A percentile compares a stretch with the other conserved stretches of the same genome.
These are phyloP conservation scores for Silurus lanzhouensis DNA, from an alignment of 2,797 vertebrate genomes.

Conservation along the genomic window DNA sequence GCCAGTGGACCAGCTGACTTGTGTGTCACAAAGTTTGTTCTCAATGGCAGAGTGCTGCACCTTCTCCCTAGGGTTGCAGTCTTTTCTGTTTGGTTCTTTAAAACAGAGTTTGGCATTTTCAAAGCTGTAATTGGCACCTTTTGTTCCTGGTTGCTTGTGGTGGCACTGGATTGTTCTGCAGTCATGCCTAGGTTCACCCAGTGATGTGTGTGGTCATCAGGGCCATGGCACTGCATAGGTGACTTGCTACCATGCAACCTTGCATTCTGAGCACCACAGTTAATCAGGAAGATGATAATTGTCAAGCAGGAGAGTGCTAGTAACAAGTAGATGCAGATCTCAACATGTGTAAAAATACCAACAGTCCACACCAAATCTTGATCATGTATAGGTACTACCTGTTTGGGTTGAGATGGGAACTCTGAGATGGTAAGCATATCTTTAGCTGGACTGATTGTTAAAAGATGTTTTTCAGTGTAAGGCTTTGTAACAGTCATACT, in stretches of 20 bases:
- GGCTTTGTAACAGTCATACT: constrained; percentile 43
- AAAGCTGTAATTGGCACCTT: constrained; percentile 17
- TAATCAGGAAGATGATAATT: constrained; percentile 89
- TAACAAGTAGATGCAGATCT: constrained; percentile 89
- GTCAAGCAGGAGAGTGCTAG: constrained; percentile 86
- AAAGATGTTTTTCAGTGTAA: constrained; percentile 49
- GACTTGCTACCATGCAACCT: constrained; percentile 81
- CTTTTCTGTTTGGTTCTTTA: constrained; percentile 68
- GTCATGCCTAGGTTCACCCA: constrained; percentile 86
- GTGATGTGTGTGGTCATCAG: constrained; percentile 83
- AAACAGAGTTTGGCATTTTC: constrained; percentile 26
- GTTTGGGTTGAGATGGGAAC: constrained; percentile 69
- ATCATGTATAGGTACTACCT: constrained; percentile 67
- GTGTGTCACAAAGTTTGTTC: constrained; percentile 72
- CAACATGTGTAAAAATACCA: constrained; percentile 81
- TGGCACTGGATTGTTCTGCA: constrained; percentile 63
- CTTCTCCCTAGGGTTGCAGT: constrained; percentile 84
- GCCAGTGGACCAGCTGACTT: constrained; percentile 71
- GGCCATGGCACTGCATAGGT: constrained; percentile 74
- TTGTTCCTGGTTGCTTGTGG: constrained; percentile 62
- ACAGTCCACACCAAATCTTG: constrained; percentile 72
- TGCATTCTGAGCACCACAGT: constrained; percentile 83
- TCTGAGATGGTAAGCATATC: constrained; percentile 71
- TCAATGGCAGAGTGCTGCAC: constrained; percentile 67
- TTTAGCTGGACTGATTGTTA: constrained; percentile 61